Evolutionary conservation across 2,113 vertebrate species (phyloP).

Genomic region (Suncus etruscus): DNA sequence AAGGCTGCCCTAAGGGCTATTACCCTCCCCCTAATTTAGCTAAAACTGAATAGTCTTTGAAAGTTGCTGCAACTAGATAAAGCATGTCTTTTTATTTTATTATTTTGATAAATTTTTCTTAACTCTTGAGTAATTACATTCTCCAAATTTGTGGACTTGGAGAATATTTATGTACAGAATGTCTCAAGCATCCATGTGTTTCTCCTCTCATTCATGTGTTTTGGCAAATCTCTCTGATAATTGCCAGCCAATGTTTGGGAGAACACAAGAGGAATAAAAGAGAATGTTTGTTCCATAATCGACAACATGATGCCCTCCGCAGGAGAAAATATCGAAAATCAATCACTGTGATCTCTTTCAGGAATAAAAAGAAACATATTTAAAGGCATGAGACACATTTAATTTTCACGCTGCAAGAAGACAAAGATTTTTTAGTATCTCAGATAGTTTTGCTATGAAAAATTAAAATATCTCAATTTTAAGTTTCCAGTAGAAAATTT

Average conservation of each 20-base stretch:
- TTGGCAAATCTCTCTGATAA: neutral
- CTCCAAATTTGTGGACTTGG: neutral
- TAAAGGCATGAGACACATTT: neutral
- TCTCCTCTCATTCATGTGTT: neutral
- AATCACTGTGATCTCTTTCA: constrained; percentile 24
- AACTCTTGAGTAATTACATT: neutral
- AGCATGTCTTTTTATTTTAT: constrained; percentile 3
- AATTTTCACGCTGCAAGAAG: neutral
- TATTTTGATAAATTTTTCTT: constrained; percentile 22
- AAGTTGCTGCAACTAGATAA: neutral
- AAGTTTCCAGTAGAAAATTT: constrained; percentile 37
- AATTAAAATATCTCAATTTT: constrained; percentile 22
- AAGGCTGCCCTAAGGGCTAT: neutral
- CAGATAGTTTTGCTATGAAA: constrained; percentile 44
- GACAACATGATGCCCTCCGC: neutral
- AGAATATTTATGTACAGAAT: neutral
- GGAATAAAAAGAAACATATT: neutral
- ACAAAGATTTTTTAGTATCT: constrained; percentile 27
- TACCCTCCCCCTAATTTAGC: neutral
- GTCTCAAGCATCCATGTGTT: neutral
- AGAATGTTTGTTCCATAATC: neutral
- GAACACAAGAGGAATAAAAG: neutral
- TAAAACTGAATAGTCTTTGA: neutral
- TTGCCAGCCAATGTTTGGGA: too few relatives aligned
- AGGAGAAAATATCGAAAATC: neutral